A percentile compares a stretch with the other conserved stretches of the same genome.
phyloP scores from a whole-genome alignment of 2,888 invertebrate species.

The Aelia acuminata region DNA sequence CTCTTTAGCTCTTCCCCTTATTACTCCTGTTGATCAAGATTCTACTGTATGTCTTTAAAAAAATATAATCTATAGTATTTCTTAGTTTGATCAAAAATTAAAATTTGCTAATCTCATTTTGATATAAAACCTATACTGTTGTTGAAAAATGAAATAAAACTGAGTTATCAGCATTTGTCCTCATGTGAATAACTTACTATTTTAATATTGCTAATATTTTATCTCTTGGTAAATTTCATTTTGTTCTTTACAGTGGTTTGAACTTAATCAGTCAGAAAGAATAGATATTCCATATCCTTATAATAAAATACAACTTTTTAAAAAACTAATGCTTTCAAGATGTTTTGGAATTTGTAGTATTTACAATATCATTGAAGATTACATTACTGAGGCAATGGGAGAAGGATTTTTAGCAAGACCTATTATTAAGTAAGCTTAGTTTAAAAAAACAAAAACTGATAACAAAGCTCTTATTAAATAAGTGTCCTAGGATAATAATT shows the following conservation, averaged over 20 bases:
- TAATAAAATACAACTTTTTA: conserved; percentile 38
- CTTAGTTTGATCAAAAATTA: neutral
- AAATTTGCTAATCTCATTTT: neutral
- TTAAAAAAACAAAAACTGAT: too few species aligned
- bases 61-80: neutral
- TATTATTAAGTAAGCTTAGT: neutral
- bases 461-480: too few species aligned
- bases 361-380: neutral
- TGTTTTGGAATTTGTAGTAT: conserved; percentile 7
- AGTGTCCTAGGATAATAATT: too few species aligned
- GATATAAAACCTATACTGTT: neutral
- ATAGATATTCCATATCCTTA: conserved; percentile 3
- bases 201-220: neutral
- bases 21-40: too few species aligned
- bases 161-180: neutral
- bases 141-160: neutral
- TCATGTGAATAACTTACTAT: neutral
- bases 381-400: neutral
- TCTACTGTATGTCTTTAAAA: neutral
- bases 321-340: conserved; percentile 45
- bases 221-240: neutral
- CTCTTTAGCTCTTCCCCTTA: too few species aligned
- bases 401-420: conserved; percentile 26
- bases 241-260: neutral
- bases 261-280: neutral